These are phyloP conservation scores for Cossypha heuglini DNA, from an alignment of 2,797 vertebrate genomes.

Conservation along the genomic window DNA sequence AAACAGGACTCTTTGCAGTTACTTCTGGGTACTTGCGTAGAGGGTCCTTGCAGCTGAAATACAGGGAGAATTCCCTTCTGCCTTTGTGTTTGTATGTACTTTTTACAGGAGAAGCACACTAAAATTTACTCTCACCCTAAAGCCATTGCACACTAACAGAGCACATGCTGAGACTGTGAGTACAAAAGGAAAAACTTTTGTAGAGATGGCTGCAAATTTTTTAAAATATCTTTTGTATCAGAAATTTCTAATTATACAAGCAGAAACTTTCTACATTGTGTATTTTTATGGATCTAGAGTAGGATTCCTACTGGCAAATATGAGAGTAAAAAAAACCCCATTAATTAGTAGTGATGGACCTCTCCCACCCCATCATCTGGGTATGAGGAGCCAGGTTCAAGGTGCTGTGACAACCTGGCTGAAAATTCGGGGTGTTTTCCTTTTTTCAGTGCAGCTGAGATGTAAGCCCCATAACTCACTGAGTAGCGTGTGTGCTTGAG, in stretches of 20 bases:
- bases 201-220: neutral
- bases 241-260: neutral
- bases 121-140: neutral
- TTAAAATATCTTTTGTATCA: neutral
- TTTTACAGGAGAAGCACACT: neutral
- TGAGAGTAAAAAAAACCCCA: accelerated
- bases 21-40: neutral
- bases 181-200: neutral
- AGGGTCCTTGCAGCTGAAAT: neutral
- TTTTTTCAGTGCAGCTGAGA: neutral
- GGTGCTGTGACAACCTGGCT: neutral
- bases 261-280: neutral
- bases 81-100: neutral
- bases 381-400: neutral
- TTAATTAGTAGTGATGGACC: neutral
- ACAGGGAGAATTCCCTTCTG: neutral
- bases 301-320: neutral
- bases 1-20: neutral
- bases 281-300: neutral
- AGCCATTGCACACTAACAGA: neutral
- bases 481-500: neutral
- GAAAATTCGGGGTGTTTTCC: neutral
- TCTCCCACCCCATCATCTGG: neutral
- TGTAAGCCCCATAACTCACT: accelerated
- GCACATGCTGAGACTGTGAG: accelerated